Percentiles rank a stretch among this genome's conserved stretches.
Evolutionary conservation across 2,888 invertebrate species (phyloP).

Genomic region (Deroplatys truncata): DNA sequence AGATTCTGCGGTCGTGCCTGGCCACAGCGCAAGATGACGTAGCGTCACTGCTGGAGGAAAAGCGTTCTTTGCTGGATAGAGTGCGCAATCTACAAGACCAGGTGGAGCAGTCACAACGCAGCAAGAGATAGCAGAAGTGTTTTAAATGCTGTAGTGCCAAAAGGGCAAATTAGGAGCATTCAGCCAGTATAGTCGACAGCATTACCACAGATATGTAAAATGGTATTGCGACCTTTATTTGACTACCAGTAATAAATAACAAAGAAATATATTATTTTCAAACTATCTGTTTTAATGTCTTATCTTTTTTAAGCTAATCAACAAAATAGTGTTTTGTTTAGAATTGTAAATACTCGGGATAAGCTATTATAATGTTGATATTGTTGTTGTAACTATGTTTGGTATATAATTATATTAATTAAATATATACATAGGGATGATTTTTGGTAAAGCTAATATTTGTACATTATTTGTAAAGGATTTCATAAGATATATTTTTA

Average conservation of each 20-base stretch:
- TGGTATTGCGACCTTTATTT: not conserved
- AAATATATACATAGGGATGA: not conserved
- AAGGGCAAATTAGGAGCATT: not conserved
- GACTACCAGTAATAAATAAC: not conserved
- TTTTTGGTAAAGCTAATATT: not conserved
- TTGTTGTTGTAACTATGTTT: not conserved
- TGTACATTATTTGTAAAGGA: not conserved
- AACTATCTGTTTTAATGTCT: not conserved
- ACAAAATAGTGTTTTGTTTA: not conserved
- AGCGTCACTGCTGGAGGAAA: slow-evolving; percentile 65
- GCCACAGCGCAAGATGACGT: slow-evolving; percentile 73
- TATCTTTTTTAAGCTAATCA: not conserved
- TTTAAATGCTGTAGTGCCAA: slow-evolving; percentile 28
- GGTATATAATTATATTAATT: not conserved
- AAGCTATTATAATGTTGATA: not conserved
- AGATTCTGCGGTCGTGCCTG: slow-evolving; percentile 45
- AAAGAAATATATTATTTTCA: not conserved
- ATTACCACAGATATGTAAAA: not conserved
- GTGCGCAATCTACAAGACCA: slow-evolving; percentile 63
- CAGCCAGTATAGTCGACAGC: too few species aligned
- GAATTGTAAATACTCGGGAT: not conserved
- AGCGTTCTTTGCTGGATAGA: slow-evolving; percentile 65
- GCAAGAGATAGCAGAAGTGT: slow-evolving; percentile 33
- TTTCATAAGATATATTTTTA: too few species aligned
- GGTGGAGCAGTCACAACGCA: slow-evolving; percentile 36